These are phyloP conservation scores for Lipotes vexillifer DNA, from an alignment of 2,113 vertebrate genomes.

Conservation along the genomic window DNA sequence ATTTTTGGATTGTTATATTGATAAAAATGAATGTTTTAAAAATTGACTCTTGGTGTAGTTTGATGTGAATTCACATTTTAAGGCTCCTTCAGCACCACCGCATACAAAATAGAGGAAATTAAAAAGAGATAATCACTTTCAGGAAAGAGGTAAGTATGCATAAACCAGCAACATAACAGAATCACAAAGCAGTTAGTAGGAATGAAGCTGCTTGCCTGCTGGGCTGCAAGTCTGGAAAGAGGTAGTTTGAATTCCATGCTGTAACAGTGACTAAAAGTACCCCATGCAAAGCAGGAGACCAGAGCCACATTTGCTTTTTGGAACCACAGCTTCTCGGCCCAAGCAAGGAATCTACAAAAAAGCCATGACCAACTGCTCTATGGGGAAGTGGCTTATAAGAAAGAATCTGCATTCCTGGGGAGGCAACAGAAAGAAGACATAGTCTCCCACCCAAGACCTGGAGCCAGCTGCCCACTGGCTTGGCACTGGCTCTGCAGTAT, in stretches of 20 bases:
- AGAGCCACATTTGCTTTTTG: neutral
- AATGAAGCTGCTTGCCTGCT: neutral
- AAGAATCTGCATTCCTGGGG: neutral
- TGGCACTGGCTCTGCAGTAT: neutral
- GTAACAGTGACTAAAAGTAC: neutral
- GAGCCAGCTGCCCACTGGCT: neutral
- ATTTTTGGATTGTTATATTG: neutral
- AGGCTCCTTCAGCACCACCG: neutral
- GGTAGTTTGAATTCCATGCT: neutral
- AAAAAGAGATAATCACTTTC: constrained; percentile 6
- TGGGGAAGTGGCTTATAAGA: neutral
- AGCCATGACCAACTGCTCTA: neutral
- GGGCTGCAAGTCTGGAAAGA: neutral
- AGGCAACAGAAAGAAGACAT: neutral
- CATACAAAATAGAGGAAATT: constrained; percentile 24
- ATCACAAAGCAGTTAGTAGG: neutral
- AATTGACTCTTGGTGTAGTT: neutral
- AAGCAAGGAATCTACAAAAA: neutral
- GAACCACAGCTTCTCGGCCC: neutral
- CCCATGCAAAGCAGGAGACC: neutral
- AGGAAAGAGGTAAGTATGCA: neutral
- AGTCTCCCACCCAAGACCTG: neutral
- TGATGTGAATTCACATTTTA: neutral
- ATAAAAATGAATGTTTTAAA: constrained; percentile 42
- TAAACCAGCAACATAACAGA: neutral